Conservation (phyloP, 2,888 invertebrate species). For the Linnaemya vulpina region DNA sequence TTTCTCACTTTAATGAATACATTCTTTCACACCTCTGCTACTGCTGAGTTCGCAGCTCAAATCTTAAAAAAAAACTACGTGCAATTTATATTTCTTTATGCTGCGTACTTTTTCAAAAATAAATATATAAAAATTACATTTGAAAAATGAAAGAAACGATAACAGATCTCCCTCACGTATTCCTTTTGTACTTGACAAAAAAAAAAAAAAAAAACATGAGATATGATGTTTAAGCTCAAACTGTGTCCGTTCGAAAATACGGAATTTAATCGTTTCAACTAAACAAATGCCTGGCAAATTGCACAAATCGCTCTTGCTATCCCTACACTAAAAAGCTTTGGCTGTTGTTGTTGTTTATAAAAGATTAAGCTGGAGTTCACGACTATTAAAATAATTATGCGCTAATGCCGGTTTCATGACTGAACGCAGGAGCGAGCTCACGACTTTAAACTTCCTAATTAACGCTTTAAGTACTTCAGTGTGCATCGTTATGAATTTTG, state of each 20-base stretch:
- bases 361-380: neutral
- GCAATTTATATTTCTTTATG: constrained; percentile 34
- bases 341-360: too few relatives aligned
- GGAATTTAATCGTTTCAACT: constrained; percentile 53
- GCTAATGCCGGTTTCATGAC: too few relatives aligned
- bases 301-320: neutral
- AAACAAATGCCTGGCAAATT: constrained; percentile 56
- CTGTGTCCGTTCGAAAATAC: constrained; percentile 49
- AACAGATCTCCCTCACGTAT: constrained; percentile 57
- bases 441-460: too few relatives aligned
- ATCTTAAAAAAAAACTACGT: constrained; percentile 11
- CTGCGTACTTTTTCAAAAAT: constrained; percentile 34
- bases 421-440: too few relatives aligned
- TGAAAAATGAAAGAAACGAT: constrained; percentile 17
- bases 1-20: neutral
- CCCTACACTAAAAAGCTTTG: constrained; percentile 5
- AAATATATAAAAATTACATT: too few relatives aligned
- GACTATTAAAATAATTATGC: too few relatives aligned
- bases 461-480: too few relatives aligned
- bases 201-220: constrained; percentile 33
- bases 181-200: constrained; percentile 32
- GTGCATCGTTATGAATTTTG: too few relatives aligned
- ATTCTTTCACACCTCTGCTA: neutral
- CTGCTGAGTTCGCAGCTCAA: neutral
- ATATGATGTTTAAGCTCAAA: constrained; percentile 52